These are phyloP conservation scores for Delia radicum DNA, from an alignment of 1,140 invertebrate genomes.

Conservation along the genomic window DNA sequence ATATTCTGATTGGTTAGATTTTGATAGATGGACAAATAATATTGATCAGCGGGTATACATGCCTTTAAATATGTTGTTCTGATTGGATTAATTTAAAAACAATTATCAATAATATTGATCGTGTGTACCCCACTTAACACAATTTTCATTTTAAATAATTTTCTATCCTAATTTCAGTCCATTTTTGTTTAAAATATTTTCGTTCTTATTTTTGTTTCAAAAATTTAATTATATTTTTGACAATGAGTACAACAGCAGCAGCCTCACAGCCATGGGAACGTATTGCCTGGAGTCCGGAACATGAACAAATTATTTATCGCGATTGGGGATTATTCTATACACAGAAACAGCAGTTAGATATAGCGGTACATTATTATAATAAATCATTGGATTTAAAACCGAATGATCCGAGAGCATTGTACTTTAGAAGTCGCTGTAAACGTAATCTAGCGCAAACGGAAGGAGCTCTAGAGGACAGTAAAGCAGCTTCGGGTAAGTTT, in stretches of 20 bases:
- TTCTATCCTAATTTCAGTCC: too few species aligned
- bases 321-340: constrained; percentile 50
- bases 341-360: constrained; percentile 38
- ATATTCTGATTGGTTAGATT: too few species aligned
- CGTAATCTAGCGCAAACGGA: constrained; percentile 40
- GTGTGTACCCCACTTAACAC: too few species aligned
- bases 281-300: constrained; percentile 40
- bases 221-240: not conserved
- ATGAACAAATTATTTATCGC: constrained; percentile 40
- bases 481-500: constrained; percentile 36
- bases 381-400: constrained; percentile 38
- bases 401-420: constrained; percentile 38
- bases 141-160: too few species aligned
- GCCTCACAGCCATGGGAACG: constrained; percentile 35
- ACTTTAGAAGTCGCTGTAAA: constrained; percentile 45
- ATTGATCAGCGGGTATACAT: too few species aligned
- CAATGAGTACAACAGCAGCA: constrained; percentile 24
- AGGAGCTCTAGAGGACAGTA: constrained; percentile 37
- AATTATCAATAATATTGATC: too few species aligned
- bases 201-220: not conserved
- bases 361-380: constrained; percentile 42
- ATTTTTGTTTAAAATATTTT: not conserved
- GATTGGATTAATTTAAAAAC: too few species aligned
- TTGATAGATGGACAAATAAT: too few species aligned
- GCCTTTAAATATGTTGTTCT: too few species aligned